Evolutionary conservation across 2,113 vertebrate species (phyloP), one percentile per base, ranked within the genome.

Genomic region (Myiopsitta monachus): DNA sequence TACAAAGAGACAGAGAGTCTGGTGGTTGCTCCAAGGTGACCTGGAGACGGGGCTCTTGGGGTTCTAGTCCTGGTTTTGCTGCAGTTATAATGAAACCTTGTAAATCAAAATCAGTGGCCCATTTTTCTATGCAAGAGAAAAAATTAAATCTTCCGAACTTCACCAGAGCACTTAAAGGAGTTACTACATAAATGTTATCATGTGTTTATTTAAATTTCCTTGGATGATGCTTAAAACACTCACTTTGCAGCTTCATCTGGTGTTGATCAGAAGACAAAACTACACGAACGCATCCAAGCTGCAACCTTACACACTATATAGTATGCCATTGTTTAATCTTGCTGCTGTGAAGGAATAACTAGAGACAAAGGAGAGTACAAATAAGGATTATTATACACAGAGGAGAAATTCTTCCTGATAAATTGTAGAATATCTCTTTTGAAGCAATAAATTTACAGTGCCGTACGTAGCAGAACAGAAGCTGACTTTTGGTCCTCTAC

Each of bases 31-130:
- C 91, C 92, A 94, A 92, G 74, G 92, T 94, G 94, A 96, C 92
- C 92, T 92, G 57, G 51, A 93, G 92, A 91, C 0, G 0, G 74
- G 66, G 57, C 92, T 76, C 94, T 69, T 44, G 94, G 80, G 96
- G 76, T 94, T 94, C 95, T 7, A 88, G 77, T 92, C 77, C 92
- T 89, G 86, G 59, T 94, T 97, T 93, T 73, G 57, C 80, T 84
- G 87, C 83, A 89, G 81, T 66, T 93, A 43, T 93, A 96, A 95
- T 83, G 78, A 96, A 96, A 72, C 74, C 74, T 62, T 66, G 52
- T 76, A 95, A 95, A 92, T 92, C 77, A 90, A 79, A 82, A 89
- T 22, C 83, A 73, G n/a, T 47, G 88, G 69, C 91, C 88, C 83
- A 82, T 83, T 96, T 94, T 84, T 21, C 91, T 28, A 43, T 2